Base-by-base conservation (phyloP, 2,797 vertebrate genomes). In the Lerista edwardsae region DNA sequence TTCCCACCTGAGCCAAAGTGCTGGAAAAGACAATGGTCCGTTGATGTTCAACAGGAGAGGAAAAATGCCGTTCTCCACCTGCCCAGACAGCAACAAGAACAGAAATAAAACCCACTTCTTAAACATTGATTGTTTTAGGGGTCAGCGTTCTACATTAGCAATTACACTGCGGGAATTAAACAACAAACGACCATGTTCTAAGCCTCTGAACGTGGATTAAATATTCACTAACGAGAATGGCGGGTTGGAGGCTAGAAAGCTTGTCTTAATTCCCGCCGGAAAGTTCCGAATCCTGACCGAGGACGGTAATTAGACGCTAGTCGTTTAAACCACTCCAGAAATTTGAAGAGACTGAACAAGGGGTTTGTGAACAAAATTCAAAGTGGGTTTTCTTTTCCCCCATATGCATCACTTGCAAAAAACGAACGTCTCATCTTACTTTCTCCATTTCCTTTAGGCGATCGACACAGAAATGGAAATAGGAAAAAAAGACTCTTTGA, bases 131-230 rank as follows among this genome's bases (percentile, higher is more conserved):
- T 68, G 77, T 57, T 85, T 67, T 67, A 68, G 44, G 64, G 76
- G 44, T 74, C 21, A 67, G 39, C 10, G 27, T 74, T 34, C 62
- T 79, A 74, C 69, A 27, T 41, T 79, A 29, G 47, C 0, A 74
- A 12, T 55, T 31, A 39, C 25, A 83, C 34, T 72, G 72, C 0
- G 2, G 59, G n/a, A 76, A 74, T 29, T 36, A 41, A 68, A 86
- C 9, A 29, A n/a, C 29, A 84, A 47, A 0, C 1, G 7, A 74
- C 76, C 76, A 27, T 25, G 83, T 61, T 31, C 55, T 68, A 10
- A 74, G 79, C 81, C 72, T 75, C 73, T 55, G 83, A 71, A 71
- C 71, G 1, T 23, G 84, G 44, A 36, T 65, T 57, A 79, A 87
- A 87, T 81, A 81, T 68, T 61, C 84, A 86, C 2, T 12, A 10